These are phyloP conservation scores for Epizoanthus rinbou DNA, from an alignment of 92 coral and sea anemone species.

Conservation along the genomic window DNA sequence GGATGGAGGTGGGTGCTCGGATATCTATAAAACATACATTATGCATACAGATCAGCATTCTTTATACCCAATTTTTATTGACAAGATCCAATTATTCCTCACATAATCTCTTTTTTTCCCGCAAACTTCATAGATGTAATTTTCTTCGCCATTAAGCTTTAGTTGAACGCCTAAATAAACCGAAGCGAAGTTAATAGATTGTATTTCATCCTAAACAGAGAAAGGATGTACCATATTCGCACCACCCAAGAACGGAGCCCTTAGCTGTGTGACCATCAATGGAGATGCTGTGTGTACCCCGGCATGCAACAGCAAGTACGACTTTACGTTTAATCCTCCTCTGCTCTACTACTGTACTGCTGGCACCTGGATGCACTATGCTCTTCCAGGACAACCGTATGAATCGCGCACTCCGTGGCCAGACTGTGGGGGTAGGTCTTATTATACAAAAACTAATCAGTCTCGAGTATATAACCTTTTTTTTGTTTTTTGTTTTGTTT, in stretches of 20 bases:
- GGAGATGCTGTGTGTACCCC: not conserved
- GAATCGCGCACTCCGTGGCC: conserved; percentile 28
- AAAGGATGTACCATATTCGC: conserved; percentile 10
- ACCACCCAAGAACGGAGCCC: conserved; percentile 38
- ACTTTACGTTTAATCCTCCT: conserved; percentile 24
- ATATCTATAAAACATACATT: too few relatives aligned
- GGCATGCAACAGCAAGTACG: conserved; percentile 28
- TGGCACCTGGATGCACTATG: not conserved
- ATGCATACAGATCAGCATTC: too few relatives aligned
- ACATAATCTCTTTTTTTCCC: too few relatives aligned
- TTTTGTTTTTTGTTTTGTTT: too few relatives aligned
- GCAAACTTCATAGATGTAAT: too few relatives aligned
- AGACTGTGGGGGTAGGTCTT: conserved; percentile 36
- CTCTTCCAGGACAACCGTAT: not conserved
- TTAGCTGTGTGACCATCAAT: not conserved
- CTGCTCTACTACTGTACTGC: not conserved
- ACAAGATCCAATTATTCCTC: too few relatives aligned
- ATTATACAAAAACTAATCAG: not conserved
- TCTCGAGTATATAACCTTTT: too few relatives aligned
- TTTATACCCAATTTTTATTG: too few relatives aligned
- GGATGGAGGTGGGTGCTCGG: too few relatives aligned
- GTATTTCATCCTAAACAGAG: not conserved
- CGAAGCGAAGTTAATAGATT: too few relatives aligned
- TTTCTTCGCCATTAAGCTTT: too few relatives aligned
- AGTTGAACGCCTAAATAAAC: too few relatives aligned